phyloP scores from a whole-genome alignment of 2,113 vertebrate genomes.

The Tachycineta bicolor region DNA sequence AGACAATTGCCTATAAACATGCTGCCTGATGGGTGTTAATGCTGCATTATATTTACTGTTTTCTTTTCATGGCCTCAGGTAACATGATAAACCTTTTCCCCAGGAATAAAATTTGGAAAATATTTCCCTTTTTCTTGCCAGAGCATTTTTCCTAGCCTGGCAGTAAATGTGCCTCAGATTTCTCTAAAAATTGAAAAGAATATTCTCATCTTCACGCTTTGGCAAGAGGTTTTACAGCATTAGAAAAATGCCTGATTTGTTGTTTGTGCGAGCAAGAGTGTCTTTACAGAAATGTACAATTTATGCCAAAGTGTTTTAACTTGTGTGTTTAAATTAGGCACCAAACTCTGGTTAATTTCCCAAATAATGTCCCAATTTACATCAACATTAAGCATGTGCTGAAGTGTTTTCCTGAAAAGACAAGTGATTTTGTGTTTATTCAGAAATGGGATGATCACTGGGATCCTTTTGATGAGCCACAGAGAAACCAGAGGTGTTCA shows the following conservation, averaged over 20 bases:
- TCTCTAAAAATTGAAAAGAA: not conserved
- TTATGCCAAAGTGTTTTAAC: not conserved
- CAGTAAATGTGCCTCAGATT: not conserved
- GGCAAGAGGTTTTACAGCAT: not conserved
- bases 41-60: slow-evolving; percentile 63
- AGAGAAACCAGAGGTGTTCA: not conserved
- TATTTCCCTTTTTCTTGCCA: not conserved
- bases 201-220: not conserved
- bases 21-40: slow-evolving; percentile 49
- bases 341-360: slow-evolving; percentile 25
- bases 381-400: not conserved
- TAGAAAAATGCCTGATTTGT: not conserved
- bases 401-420: slow-evolving; percentile 2
- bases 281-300: slow-evolving; percentile 9
- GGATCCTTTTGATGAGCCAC: not conserved
- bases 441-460: not conserved
- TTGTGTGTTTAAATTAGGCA: slow-evolving; percentile 2
- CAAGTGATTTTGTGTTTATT: not conserved
- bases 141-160: not conserved
- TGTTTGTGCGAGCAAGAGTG: not conserved
- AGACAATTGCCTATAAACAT: slow-evolving; percentile 63
- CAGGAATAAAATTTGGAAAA: not conserved
- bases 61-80: slow-evolving; percentile 49
- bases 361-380: slow-evolving; percentile 39
- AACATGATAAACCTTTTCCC: slow-evolving; percentile 12